phyloP scores from a whole-genome alignment of 1,140 invertebrate species.

The Trichoplusia ni region DNA sequence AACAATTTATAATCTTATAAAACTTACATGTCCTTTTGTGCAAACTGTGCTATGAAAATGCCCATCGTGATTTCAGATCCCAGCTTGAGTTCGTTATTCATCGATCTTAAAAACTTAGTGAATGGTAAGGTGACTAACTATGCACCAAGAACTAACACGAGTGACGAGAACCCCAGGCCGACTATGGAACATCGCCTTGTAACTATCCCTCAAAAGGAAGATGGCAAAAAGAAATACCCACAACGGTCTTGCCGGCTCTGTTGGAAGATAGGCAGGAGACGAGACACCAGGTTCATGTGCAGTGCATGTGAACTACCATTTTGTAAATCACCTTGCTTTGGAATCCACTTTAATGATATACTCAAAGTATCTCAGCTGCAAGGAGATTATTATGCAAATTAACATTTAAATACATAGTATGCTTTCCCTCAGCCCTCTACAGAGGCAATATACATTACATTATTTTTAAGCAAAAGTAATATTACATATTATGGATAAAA shows the following conservation, averaged over 20 bases:
- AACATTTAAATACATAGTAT: conserved; percentile 31
- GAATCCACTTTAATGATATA: conserved; percentile 76
- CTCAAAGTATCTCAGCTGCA: conserved; percentile 73
- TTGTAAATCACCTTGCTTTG: conserved; percentile 79
- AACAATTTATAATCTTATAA: conserved; percentile 64
- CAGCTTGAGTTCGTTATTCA: conserved; percentile 73
- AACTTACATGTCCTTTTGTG: conserved; percentile 37
- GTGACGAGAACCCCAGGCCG: conserved; percentile 60
- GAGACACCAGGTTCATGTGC: conserved; percentile 80
- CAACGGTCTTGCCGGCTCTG: conserved; percentile 78
- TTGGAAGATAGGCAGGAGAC: conserved; percentile 75
- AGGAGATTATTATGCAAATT: conserved; percentile 74
- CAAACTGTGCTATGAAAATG: conserved; percentile 70
- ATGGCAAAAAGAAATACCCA: conserved; percentile 81
- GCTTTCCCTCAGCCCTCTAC: neutral
- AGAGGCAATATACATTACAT: conserved; percentile 2
- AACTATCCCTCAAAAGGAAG: conserved; percentile 80
- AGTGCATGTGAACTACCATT: conserved; percentile 77
- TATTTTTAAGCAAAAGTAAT: conserved; percentile 3
- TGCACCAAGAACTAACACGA: conserved; percentile 49
- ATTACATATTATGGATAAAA: neutral
- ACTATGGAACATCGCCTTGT: conserved; percentile 69
- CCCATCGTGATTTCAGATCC: conserved; percentile 80
- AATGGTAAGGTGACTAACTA: conserved; percentile 72
- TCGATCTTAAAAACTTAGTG: conserved; percentile 77